These are phyloP conservation scores for Dasyprocta punctata DNA, from an alignment of 2,113 vertebrate genomes.

Conservation along the genomic window DNA sequence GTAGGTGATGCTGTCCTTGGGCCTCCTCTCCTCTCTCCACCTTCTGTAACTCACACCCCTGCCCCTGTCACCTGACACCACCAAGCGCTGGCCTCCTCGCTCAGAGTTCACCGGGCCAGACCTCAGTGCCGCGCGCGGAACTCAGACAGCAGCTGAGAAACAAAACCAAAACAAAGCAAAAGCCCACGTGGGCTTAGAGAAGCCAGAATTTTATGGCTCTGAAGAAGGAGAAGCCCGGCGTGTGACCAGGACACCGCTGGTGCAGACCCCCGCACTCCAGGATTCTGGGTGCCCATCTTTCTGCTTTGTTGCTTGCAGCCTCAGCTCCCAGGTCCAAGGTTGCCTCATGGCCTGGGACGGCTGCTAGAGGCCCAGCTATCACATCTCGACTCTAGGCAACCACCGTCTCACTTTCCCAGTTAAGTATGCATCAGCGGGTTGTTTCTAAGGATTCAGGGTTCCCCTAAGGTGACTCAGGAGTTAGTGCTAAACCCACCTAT, in stretches of 20 bases:
- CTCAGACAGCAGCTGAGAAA: background rate
- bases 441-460: background rate
- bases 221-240: background rate
- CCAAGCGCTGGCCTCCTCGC: rapidly evolving
- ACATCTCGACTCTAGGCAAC: background rate
- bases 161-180: background rate
- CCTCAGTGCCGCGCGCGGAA: background rate
- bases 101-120: slow-evolving; percentile 1
- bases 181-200: background rate
- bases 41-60: slow-evolving; percentile 64
- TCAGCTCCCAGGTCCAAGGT: background rate
- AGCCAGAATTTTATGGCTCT: background rate
- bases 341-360: background rate
- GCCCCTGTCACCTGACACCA: slow-evolving; percentile 37
- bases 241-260: background rate
- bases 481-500: background rate
- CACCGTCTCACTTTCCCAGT: background rate
- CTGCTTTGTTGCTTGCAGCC: background rate
- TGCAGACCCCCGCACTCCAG: background rate
- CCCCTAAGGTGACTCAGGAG: background rate
- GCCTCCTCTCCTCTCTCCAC: slow-evolving; percentile 59
- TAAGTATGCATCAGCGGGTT: background rate
- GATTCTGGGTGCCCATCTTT: background rate
- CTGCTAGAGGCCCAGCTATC: background rate
- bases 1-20: background rate